phyloP scores from a whole-genome alignment of 35 echinoderm and acorn worm species.

The Acanthaster planci region DNA sequence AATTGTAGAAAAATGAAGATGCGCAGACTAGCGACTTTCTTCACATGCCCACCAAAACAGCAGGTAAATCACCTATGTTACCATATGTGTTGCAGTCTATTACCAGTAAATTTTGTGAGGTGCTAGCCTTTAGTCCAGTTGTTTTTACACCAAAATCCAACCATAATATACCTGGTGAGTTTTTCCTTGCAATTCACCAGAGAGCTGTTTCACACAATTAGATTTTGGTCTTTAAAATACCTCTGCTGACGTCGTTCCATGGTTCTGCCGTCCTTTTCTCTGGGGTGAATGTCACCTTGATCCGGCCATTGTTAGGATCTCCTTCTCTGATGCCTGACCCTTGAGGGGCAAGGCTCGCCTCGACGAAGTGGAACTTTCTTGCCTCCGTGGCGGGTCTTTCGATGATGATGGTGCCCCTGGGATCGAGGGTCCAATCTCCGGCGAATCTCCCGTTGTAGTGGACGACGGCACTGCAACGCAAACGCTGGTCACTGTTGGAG shows the following conservation, averaged over 20 bases:
- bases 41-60: too few relatives aligned
- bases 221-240: background rate
- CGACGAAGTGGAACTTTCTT: conserved; percentile 28
- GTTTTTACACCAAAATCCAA: too few relatives aligned
- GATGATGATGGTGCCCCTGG: background rate
- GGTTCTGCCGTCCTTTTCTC: background rate
- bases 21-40: too few relatives aligned
- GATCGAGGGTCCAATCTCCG: conserved; percentile 25
- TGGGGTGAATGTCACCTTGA: background rate
- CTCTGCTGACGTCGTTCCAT: conserved; percentile 28
- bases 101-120: too few relatives aligned
- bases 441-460: background rate
- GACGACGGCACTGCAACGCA: conserved; percentile 14
- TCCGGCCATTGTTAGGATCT: conserved; percentile 25
- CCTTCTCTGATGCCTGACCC: conserved; percentile 15
- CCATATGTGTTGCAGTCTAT: too few relatives aligned
- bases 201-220: too few relatives aligned
- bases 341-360: background rate
- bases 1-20: too few relatives aligned
- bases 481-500: background rate
- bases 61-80: too few relatives aligned
- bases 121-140: too few relatives aligned
- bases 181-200: too few relatives aligned
- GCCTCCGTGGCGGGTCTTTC: conserved; percentile 2
- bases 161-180: too few relatives aligned